phyloP scores from a whole-genome alignment of 2,888 invertebrate genomes.

The Kryphioiulus occultus region DNA sequence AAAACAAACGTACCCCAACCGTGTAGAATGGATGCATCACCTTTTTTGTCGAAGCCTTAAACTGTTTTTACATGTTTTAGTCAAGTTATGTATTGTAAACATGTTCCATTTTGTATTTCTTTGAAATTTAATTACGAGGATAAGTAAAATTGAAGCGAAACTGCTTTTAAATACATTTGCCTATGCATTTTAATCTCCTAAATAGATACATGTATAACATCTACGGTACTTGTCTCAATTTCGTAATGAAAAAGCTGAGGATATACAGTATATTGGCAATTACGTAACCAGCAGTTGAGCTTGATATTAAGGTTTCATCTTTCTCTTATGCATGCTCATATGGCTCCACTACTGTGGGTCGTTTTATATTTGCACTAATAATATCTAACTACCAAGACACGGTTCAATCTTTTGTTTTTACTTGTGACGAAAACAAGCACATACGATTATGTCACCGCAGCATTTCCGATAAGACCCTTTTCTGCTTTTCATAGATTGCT shows the following conservation, averaged over 20 bases:
- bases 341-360: neutral
- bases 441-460: conserved; percentile 9
- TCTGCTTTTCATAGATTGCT: neutral
- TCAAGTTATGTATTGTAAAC: too few species aligned
- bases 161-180: too few species aligned
- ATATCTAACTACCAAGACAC: neutral
- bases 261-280: neutral
- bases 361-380: neutral
- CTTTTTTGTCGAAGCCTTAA: too few species aligned
- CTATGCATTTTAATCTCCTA: too few species aligned
- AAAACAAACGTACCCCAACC: too few species aligned
- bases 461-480: neutral
- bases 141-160: too few species aligned
- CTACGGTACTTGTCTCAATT: neutral
- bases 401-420: neutral
- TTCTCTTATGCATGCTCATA: neutral
- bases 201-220: too few species aligned
- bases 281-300: neutral
- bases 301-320: neutral
- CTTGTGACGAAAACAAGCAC: neutral
- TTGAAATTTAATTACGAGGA: too few species aligned
- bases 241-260: neutral
- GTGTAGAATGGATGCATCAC: too few species aligned
- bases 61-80: too few species aligned
- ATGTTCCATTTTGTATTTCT: too few species aligned